Evolutionary conservation across 2,888 invertebrate species (phyloP), one percentile per base, ranked within the genome.

Genomic region (Argyresthia albistria): DNA sequence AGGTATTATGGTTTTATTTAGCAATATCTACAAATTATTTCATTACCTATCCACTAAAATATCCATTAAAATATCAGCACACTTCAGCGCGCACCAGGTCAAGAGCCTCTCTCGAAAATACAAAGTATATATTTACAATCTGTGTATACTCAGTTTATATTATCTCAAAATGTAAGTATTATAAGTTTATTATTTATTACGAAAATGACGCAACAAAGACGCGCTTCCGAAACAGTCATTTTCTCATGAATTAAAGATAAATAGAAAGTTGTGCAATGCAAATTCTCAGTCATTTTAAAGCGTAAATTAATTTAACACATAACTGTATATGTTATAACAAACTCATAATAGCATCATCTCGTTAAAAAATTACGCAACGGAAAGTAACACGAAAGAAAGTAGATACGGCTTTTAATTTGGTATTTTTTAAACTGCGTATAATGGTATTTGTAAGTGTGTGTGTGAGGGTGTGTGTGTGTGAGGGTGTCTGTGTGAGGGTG

Each of bases 241-340:
- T 47, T 25, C 48, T 48, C 39, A 51, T 51, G 51, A 45, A 51
- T 51, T 45, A 51, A 51, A 51, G 43, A 51, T 51, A 51, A 37
- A 43, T 51, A 51, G 51, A 51, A 51, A 51, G 51, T 45, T 4
- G 12, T 45, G 3, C 45, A 35, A 15, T 14, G 39, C 49, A 39
- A 39, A 11, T 10, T 39, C 39, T 39, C 37, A 37, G 9, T 37
- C 7, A 37, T 37, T 7, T 8, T 8, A 37, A 37, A 37, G 37
- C 37, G 37, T 39, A 39, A 76, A 75, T 81, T 76, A 76, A 76
- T 12, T 78, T 79, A 70, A 70, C 73, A 74, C 76, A 79, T 84
- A 82, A 83, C 83, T 81, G 77, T 80, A 75, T 81, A 6, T 79
- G 25, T 25, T 25, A 25, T 25, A 25, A 25, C 25, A 25, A 25